Evolutionary conservation across 2,797 vertebrate genomes (phyloP), one percentile per base, ranked within the genome.

Genomic region (Euphonia xanthogaster): DNA sequence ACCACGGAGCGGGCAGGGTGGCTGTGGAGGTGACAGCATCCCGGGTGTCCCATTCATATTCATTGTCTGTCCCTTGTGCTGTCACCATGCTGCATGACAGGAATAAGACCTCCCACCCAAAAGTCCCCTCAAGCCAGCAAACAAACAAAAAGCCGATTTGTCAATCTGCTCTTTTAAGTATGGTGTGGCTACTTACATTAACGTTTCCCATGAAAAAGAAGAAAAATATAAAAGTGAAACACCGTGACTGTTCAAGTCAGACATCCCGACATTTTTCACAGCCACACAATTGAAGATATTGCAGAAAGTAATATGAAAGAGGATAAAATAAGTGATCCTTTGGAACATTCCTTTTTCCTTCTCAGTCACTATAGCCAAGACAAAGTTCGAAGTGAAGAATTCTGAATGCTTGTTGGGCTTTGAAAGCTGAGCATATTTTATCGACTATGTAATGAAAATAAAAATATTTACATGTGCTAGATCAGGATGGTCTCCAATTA

Each of bases 11-110:
- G 35, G 54, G 22, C 50, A 17, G 39, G 39, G 40, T 24, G 28
- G 30, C 30, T 9, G 33, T 1, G 44, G 88, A 35, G 44, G 44
- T 40, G 39, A 17, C 39, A 79, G n/a, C 60, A 7, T 12, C 44
- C 20, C 2, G 21, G 33, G 30, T 17, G 70, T 71, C 8, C 71
- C 42, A 0, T 44, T 67, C 55, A 0, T 4, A 2, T 1, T 28
- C 73, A 14, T 2, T 17, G 27, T 31, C 70, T 66, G 4, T 30
- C 70, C 22, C 40, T 28, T 17, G 8, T 19, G 53, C 80, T 58
- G 70, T 53, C 76, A 60, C 61, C 62, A 1, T 6, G 2, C 54
- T 10, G 15, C 18, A 2, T 4, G 74, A 40, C 31, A 48, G 70
- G 2, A 30, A 3, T 1, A 27, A 33, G 67, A 63, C 44, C 19